Percentiles rank a stretch among this genome's conserved stretches.
Evolutionary conservation across 1,140 invertebrate genomes (phyloP).

Genomic region (Dinoponera quadriceps): DNA sequence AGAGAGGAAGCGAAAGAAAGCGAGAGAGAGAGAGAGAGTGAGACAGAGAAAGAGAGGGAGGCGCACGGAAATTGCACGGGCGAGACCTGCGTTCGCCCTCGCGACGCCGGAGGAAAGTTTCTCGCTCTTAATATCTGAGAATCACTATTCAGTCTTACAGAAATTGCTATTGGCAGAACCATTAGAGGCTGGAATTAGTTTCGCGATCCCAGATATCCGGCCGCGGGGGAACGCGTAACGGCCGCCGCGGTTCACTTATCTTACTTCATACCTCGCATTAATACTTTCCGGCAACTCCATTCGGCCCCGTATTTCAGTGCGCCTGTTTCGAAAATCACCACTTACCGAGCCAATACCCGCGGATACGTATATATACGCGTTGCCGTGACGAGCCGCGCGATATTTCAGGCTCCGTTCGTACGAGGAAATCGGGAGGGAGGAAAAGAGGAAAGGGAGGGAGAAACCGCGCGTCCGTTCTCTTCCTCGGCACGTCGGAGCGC

Average conservation of each 20-base stretch:
- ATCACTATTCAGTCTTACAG: conserved; percentile 74
- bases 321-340: conserved; percentile 16
- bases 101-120: conserved; percentile 49
- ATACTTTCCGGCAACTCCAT: conserved; percentile 60
- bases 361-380: background rate
- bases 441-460: too few relatives aligned
- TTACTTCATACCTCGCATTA: conserved; percentile 77
- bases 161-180: conserved; percentile 79
- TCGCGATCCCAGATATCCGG: conserved; percentile 68
- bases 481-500: too few relatives aligned
- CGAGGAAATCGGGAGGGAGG: background rate
- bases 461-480: too few relatives aligned
- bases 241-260: conserved; percentile 72
- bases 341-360: background rate
- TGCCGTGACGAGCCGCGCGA: background rate
- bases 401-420: background rate
- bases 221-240: conserved; percentile 40
- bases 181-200: conserved; percentile 80
- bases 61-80: conserved; percentile 43
- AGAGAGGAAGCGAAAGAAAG: background rate
- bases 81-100: background rate
- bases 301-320: conserved; percentile 32
- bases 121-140: conserved; percentile 59
- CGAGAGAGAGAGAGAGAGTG: background rate
- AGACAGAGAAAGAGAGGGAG: background rate